A percentile compares a stretch with the other conserved stretches of the same genome.
These are phyloP conservation scores for Otolemur garnettii DNA, from an alignment of 2,113 vertebrate species.

Conservation along the genomic window DNA sequence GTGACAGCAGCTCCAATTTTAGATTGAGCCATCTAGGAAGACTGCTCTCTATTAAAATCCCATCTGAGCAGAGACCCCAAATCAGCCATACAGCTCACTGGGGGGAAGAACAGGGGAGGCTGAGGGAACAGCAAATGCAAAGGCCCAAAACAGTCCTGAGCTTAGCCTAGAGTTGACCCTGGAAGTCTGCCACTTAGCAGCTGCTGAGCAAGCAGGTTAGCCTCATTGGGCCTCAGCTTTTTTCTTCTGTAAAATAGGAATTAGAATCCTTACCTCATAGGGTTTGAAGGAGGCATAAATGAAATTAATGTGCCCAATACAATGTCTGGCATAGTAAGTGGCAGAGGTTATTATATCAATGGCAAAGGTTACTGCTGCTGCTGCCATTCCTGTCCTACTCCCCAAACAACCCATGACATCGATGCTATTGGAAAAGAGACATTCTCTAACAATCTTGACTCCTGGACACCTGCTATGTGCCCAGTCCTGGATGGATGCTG, in stretches of 20 bases:
- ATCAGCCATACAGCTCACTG: background rate
- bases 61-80: background rate
- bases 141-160: background rate
- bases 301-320: background rate
- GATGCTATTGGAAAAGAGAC: background rate
- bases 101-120: too few species aligned
- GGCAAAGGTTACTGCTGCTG: background rate
- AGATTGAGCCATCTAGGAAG: background rate
- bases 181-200: background rate
- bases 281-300: background rate
- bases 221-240: background rate
- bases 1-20: background rate
- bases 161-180: background rate
- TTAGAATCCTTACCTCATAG: background rate
- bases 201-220: background rate
- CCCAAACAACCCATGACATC: background rate
- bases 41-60: background rate
- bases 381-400: fast-evolving
- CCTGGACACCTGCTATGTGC: background rate
- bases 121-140: background rate
- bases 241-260: conserved; percentile 39
- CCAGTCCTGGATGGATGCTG: too few species aligned
- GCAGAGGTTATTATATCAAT: background rate
- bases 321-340: background rate
- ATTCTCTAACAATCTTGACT: background rate